These are phyloP conservation scores for Cochlearius cochlearius DNA, from an alignment of 2,113 vertebrate species.

Conservation along the genomic window DNA sequence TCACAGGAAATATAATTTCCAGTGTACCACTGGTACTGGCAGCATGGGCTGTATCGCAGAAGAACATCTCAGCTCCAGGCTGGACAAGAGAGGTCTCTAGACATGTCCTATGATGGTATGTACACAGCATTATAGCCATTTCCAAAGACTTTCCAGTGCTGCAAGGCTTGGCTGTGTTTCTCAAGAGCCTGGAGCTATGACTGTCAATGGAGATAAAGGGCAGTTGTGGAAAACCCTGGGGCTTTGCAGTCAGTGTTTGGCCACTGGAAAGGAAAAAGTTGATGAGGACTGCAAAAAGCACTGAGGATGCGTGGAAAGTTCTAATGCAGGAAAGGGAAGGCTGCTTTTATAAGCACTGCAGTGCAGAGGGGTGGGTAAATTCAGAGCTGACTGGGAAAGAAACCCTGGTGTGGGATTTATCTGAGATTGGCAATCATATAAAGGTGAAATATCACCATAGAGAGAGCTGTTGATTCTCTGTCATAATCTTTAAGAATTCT, in stretches of 20 bases:
- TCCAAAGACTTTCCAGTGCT: not conserved
- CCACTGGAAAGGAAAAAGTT: not conserved
- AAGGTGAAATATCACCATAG: not conserved
- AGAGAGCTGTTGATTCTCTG: not conserved
- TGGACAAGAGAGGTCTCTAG: not conserved
- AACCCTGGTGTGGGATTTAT: not conserved
- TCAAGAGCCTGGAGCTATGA: not conserved
- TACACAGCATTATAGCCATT: not conserved
- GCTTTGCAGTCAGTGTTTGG: not conserved
- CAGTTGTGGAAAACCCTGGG: not conserved
- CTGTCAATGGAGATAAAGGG: not conserved
- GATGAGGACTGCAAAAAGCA: not conserved
- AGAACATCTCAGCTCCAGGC: not conserved
- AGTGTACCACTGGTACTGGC: not conserved
- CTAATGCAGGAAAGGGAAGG: not conserved
- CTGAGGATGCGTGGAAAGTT: not conserved
- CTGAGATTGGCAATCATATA: not conserved
- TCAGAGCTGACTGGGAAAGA: not conserved
- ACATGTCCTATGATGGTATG: rapidly evolving
- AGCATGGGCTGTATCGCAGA: not conserved
- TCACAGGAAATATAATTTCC: not conserved
- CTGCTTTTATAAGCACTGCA: not conserved
- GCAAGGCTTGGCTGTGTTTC: not conserved
- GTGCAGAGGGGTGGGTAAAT: not conserved
- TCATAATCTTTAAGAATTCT: not conserved